These are phyloP conservation scores for Stenoptilia bipunctidactyla DNA, from an alignment of 2,888 invertebrate genomes.

Conservation along the genomic window DNA sequence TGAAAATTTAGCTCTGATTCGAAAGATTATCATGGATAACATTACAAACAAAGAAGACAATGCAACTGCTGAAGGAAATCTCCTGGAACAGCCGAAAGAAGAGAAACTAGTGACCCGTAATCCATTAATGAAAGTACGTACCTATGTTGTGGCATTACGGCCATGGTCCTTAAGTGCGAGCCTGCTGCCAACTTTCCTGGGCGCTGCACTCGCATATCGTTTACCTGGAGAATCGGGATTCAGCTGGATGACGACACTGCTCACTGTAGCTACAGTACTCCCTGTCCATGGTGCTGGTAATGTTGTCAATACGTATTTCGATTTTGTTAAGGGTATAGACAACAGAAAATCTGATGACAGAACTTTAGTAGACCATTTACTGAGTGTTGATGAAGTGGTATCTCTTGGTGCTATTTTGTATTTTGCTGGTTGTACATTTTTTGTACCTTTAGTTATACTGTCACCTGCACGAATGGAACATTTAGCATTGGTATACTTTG, in stretches of 20 bases:
- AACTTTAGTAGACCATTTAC: slow-evolving; percentile 92
- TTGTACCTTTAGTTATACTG: slow-evolving; percentile 79
- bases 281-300: slow-evolving; percentile 97
- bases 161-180: slow-evolving; percentile 96
- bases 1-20: too few relatives aligned
- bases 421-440: slow-evolving; percentile 86
- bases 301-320: slow-evolving; percentile 96
- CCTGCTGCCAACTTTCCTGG: slow-evolving; percentile 89
- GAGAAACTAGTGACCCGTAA: slow-evolving; percentile 38
- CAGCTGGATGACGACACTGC: slow-evolving; percentile 81
- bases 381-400: slow-evolving; percentile 80
- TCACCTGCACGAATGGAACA: slow-evolving; percentile 96
- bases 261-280: slow-evolving; percentile 88
- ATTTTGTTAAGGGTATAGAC: slow-evolving; percentile 94
- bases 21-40: not conserved
- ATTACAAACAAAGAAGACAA: not conserved
- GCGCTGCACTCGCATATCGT: slow-evolving; percentile 90
- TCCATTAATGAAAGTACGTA: slow-evolving; percentile 88
- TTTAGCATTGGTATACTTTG: slow-evolving; percentile 93
- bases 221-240: slow-evolving; percentile 81
- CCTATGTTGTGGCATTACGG: slow-evolving; percentile 88
- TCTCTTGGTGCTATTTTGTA: slow-evolving; percentile 91
- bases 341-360: slow-evolving; percentile 93
- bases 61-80: slow-evolving; percentile 43
- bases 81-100: slow-evolving; percentile 55